phyloP scores from a whole-genome alignment of 2,797 vertebrate species.

The Lepilemur ruficaudatus region DNA sequence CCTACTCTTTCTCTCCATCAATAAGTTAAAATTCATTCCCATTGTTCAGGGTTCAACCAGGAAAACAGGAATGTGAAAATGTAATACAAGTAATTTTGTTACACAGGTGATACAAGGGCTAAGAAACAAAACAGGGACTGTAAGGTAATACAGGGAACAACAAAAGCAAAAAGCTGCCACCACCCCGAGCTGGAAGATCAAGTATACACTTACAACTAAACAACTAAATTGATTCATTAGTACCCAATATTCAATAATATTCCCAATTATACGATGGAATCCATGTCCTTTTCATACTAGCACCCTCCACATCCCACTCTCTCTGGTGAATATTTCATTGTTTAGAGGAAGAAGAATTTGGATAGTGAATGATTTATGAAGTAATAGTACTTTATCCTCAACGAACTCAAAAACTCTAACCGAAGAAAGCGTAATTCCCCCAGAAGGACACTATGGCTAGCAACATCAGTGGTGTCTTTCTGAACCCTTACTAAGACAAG shows the following conservation, averaged over 20 bases:
- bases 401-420: not conserved
- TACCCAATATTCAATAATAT: not conserved
- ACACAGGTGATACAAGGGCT: not conserved
- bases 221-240: not conserved
- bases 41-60: not conserved
- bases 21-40: not conserved
- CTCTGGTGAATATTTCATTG: not conserved
- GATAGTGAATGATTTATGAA: not conserved
- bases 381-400: not conserved
- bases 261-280: not conserved
- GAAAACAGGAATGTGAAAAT: not conserved
- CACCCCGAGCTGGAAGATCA: not conserved
- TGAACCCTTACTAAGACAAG: not conserved
- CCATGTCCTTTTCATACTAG: not conserved
- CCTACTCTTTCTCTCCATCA: not conserved
- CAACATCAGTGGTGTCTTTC: not conserved
- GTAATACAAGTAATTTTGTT: not conserved
- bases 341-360: not conserved
- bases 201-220: not conserved
- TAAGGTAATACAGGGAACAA: not conserved
- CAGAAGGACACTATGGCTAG: not conserved
- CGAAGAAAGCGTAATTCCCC: not conserved
- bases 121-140: not conserved
- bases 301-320: not conserved
- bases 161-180: not conserved